Evolutionary conservation across 1,140 invertebrate species (phyloP).

Genomic region (Scaptomyza graminum): DNA sequence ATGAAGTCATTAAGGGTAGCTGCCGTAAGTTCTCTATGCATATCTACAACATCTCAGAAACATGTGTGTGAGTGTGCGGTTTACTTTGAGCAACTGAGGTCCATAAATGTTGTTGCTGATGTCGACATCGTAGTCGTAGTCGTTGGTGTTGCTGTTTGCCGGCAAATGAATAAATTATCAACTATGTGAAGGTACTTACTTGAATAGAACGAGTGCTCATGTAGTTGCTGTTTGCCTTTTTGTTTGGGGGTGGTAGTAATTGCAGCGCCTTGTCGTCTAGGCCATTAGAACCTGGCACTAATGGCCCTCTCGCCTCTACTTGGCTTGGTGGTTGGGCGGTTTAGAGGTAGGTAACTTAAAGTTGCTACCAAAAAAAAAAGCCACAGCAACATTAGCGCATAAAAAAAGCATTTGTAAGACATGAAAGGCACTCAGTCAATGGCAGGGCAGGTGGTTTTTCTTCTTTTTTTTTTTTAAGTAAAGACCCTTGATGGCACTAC

Average conservation of each 20-base stretch:
- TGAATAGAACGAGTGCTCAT: conserved; percentile 39
- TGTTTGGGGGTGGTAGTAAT: conserved; percentile 54
- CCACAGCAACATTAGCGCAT: conserved; percentile 75
- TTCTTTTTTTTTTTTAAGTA: neutral
- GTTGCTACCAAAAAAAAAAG: conserved; percentile 47
- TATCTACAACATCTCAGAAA: conserved; percentile 34
- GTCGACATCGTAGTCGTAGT: conserved; percentile 21
- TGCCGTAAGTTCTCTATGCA: conserved; percentile 30
- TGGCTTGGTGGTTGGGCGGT: neutral
- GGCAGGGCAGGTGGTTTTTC: conserved; percentile 42
- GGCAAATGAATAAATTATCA: conserved; percentile 81
- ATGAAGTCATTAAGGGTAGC: conserved; percentile 76
- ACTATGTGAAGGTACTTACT: conserved; percentile 65
- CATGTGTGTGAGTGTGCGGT: conserved; percentile 50
- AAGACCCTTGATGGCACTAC: neutral
- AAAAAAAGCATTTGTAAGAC: conserved; percentile 80
- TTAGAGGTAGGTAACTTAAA: conserved; percentile 34
- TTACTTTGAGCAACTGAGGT: conserved; percentile 64
- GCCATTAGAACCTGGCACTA: conserved; percentile 70
- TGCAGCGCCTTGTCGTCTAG: conserved; percentile 75
- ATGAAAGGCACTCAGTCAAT: conserved; percentile 78
- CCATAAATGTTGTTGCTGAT: conserved; percentile 53
- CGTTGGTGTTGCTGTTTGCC: conserved; percentile 32
- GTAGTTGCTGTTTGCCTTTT: conserved; percentile 39
- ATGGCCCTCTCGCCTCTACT: conserved; percentile 49